Percentiles rank a stretch among this genome's conserved stretches.
Evolutionary conservation across 2,888 invertebrate species (phyloP).

Genomic region (Phyllotreta striolata): DNA sequence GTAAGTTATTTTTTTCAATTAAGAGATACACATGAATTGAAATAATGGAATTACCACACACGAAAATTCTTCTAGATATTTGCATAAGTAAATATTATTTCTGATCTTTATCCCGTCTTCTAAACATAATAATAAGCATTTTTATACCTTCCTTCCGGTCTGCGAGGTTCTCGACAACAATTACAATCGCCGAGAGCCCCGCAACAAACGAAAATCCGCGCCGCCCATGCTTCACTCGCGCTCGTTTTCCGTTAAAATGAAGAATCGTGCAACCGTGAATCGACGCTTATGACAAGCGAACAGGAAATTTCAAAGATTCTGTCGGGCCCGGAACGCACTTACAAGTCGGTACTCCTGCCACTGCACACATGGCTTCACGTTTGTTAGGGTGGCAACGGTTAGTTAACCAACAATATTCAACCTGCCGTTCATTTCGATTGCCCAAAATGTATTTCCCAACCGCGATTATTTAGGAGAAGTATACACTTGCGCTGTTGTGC

Average conservation of each 20-base stretch:
- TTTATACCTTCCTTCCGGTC: too few relatives aligned
- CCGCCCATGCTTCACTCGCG: conserved; percentile 22
- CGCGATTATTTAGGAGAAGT: background rate
- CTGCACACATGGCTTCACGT: conserved; percentile 45
- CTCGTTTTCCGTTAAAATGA: conserved; percentile 51
- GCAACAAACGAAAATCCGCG: background rate
- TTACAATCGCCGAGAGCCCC: too few relatives aligned
- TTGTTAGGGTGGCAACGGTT: conserved; percentile 44
- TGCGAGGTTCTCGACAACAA: too few relatives aligned
- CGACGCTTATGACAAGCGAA: conserved; percentile 57
- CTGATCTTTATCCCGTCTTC: too few relatives aligned
- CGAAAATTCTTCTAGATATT: too few relatives aligned
- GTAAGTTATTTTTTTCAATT: too few relatives aligned
- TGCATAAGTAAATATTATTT: too few relatives aligned
- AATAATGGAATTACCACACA: too few relatives aligned
- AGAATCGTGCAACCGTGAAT: conserved; percentile 54
- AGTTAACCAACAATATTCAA: conserved; percentile 39
- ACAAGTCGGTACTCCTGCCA: conserved; percentile 50
- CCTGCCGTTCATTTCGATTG: conserved; percentile 19
- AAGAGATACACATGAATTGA: too few relatives aligned
- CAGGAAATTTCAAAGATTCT: conserved; percentile 56
- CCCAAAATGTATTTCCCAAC: background rate
- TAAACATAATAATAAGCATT: too few relatives aligned
- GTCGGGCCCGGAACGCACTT: conserved; percentile 40
- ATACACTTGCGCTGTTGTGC: too few relatives aligned